phyloP scores from a whole-genome alignment of 1,140 invertebrate genomes.

The Drosophila serrata region DNA sequence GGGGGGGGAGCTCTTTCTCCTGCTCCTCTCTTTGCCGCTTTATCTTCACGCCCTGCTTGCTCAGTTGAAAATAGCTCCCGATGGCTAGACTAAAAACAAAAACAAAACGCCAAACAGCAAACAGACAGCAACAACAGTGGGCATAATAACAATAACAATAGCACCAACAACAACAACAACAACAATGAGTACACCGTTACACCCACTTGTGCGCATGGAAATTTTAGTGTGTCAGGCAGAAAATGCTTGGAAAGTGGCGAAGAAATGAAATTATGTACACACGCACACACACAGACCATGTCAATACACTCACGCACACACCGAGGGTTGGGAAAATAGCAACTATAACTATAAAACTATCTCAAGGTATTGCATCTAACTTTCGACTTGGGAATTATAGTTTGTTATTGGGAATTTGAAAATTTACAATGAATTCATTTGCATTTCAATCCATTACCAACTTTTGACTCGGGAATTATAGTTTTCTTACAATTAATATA shows the following conservation, averaged over 20 bases:
- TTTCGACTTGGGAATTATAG: neutral
- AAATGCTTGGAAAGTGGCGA: slow-evolving; percentile 59
- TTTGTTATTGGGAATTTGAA: neutral
- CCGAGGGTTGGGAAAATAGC: slow-evolving; percentile 15
- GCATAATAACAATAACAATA: slow-evolving; percentile 3
- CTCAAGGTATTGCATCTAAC: neutral
- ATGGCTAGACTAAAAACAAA: slow-evolving; percentile 6
- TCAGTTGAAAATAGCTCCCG: slow-evolving; percentile 41
- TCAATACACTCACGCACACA: slow-evolving; percentile 19
- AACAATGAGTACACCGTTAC: slow-evolving; percentile 22
- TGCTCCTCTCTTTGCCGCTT: slow-evolving; percentile 8
- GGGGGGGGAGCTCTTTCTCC: slow-evolving; percentile 2
- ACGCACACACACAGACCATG: neutral
- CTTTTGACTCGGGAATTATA: neutral
- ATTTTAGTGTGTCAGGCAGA: slow-evolving; percentile 62
- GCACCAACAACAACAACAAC: slow-evolving; percentile 7
- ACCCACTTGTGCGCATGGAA: slow-evolving; percentile 51
- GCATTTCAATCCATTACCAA: neutral
- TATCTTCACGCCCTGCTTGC: slow-evolving; percentile 46
- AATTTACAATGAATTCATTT: neutral
- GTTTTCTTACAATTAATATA: neutral
- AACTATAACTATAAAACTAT: neutral
- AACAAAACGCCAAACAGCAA: slow-evolving; percentile 25
- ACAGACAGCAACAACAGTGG: slow-evolving; percentile 26
- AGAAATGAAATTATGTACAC: slow-evolving; percentile 61